phyloP scores from a whole-genome alignment of 2,888 invertebrate species.

The Rhodophaea formosa region DNA sequence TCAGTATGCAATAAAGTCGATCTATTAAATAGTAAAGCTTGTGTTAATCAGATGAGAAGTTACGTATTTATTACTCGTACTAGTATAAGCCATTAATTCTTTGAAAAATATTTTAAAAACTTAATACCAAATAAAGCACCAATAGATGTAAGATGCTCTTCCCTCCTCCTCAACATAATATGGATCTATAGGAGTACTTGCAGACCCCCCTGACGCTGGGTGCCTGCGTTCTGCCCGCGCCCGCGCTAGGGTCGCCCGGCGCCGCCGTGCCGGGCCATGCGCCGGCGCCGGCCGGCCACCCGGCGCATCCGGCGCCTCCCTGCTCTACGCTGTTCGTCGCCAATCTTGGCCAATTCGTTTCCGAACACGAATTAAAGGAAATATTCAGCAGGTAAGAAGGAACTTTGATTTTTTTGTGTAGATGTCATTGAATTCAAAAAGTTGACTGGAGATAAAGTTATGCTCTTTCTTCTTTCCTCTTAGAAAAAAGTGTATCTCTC shows the following conservation, averaged over 20 bases:
- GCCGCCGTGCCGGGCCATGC: slow-evolving; percentile 85
- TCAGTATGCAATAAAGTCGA: too few relatives aligned
- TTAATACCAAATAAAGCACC: too few relatives aligned
- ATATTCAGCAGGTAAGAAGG: slow-evolving; percentile 97
- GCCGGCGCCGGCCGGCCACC: slow-evolving; percentile 81
- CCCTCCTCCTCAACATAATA: slow-evolving; percentile 6
- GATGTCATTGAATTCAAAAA: background rate
- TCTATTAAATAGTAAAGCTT: too few relatives aligned
- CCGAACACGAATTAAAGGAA: slow-evolving; percentile 99
- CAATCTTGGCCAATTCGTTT: slow-evolving; percentile 98
- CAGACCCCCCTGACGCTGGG: slow-evolving; percentile 79
- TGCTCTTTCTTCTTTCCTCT: background rate
- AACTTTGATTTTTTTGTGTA: background rate
- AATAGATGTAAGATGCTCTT: too few relatives aligned
- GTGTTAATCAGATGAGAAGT: too few relatives aligned
- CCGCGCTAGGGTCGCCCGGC: slow-evolving; percentile 94
- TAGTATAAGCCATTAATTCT: too few relatives aligned
- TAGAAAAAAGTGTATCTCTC: background rate
- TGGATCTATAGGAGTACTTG: slow-evolving; percentile 11
- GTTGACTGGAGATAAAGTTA: background rate
- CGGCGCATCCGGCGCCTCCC: slow-evolving; percentile 87
- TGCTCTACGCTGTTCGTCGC: slow-evolving; percentile 99
- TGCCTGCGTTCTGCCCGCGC: slow-evolving; percentile 95
- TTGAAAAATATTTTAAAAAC: too few relatives aligned
- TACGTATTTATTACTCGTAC: too few relatives aligned